Base-by-base conservation (phyloP, 2,797 vertebrate genomes). In the Dicrostonyx torquatus region DNA sequence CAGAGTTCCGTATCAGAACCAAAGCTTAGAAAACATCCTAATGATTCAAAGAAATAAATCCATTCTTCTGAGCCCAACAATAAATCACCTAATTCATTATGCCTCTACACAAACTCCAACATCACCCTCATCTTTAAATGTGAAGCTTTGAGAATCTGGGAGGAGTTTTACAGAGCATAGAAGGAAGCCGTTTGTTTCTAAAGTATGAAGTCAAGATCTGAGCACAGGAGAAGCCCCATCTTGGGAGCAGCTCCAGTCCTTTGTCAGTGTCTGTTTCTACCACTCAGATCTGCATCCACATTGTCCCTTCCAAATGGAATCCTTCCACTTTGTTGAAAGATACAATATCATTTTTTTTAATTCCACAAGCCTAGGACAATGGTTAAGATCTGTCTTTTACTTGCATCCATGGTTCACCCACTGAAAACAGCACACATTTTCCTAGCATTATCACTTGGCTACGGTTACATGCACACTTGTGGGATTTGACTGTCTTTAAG, bases 11-110 rank as follows among this genome's bases (percentile, higher is more conserved):
- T 6, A 75, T 8, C 34, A 83, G 58, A 90, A 92, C 37, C 29
- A 8, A 88, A 50, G 89, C n/a, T 70, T 85, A 55, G 76, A 66
- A 85, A 50, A 2, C 26, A 72, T 34, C 34, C 31, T 60, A 50
- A 2, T 73, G n/a, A 8, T 1, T 13, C 45, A 86, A 2, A 64
- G 55, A 68, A 93, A 22, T 12, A 2, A 4, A 50, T 13, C 4
- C 15, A 66, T 12, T 76, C 40, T 94, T 86, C 92, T 89, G 14
- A 94, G 26, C 45, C 43, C 64, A 91, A 73, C 68, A 77, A 79
- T 55, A 75, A 94, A 92, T 0, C 5, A 85, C 5, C 29, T 9
- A 83, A 62, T 70, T 90, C 87, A 75, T 34, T 11, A 40, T 22
- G 91, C 3, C 6, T 87, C 37, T 40, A 90, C 60, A 68, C 50